Base-by-base conservation (phyloP, 2,888 invertebrate genomes). In the Caenorhabditis macrosperma region DNA sequence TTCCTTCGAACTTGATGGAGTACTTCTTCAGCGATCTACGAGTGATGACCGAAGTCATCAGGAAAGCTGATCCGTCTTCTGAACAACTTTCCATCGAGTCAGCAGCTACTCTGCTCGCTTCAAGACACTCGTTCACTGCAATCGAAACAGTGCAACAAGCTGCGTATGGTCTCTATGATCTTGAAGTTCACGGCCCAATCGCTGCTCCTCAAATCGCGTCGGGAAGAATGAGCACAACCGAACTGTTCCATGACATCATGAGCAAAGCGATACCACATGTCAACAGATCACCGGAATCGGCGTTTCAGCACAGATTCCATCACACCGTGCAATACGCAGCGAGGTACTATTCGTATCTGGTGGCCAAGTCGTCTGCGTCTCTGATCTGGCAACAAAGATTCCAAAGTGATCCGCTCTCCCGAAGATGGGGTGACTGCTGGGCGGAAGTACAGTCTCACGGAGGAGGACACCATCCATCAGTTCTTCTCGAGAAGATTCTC, bases 1-100 rank as follows among this genome's bases (percentile, higher is more conserved):
- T 99, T 48, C 99, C 99, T 7, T 97, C 97, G n/a, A 95, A 97
- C 77, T 93, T 99, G 20, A 97, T 98, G 96, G 99, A 99, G 92
- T 96, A 95, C 92, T 99, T 98, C 93, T 95, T 96, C 10, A 93
- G 94, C 67, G 96, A 96, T 92, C 61, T 86, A 7, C 71, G 60
- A 20, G 89, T 89, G 22, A 75, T 86, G 81, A 74, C 68, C 17
- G 64, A 68, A 10, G 68, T 83, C 28, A 67, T 86, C 20, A 52
- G 81, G 4, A 41, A 60, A 20, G 9, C 69, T 0, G 97, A 96
- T 0, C 33, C 33, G 15, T 54, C 64, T 0, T 94, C 95, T 38
- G 94, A 95, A 90, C 93, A 93, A 1, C 94, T 96, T 91, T 94
- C 96, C 0, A 94, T 95, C 28, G 93, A 94, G 55, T 94, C 95